Conservation (phyloP, 2,888 invertebrate species). For the Steinernema hermaphroditum region DNA sequence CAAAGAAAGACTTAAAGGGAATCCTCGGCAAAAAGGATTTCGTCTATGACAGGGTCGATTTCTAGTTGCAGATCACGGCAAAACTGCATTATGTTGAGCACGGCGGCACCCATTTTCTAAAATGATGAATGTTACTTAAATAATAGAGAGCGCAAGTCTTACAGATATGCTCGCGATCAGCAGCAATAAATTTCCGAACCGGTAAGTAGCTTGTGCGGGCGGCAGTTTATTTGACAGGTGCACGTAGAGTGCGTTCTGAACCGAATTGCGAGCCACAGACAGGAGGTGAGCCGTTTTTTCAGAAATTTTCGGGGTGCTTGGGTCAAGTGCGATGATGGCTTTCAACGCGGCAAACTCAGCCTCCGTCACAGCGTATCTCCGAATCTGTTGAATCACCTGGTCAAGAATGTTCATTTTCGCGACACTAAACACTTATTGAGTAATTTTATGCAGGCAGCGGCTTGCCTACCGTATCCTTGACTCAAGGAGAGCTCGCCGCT, state of each 20-base stretch:
- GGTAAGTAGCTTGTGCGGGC: constrained; percentile 48
- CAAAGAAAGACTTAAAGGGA: constrained; percentile 22
- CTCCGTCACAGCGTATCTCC: constrained; percentile 42
- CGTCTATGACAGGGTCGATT: constrained; percentile 19
- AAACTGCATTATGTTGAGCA: constrained; percentile 43
- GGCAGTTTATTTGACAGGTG: constrained; percentile 45
- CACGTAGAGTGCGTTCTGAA: constrained; percentile 59
- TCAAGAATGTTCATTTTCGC: constrained; percentile 46
- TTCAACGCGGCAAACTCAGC: constrained; percentile 60
- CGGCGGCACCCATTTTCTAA: constrained; percentile 53
- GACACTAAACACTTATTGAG: constrained; percentile 32
- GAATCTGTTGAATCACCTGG: constrained; percentile 43
- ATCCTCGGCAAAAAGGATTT: constrained; percentile 7
- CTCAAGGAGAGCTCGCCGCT: constrained; percentile 26
- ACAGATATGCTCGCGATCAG: constrained; percentile 59
- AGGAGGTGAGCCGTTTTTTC: constrained; percentile 39
- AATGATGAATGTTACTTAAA: constrained; percentile 35
- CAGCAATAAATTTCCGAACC: constrained; percentile 59
- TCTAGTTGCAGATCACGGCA: constrained; percentile 28
- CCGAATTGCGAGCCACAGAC: constrained; percentile 53
- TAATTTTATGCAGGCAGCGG: neutral
- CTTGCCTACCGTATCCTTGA: constrained; percentile 35
- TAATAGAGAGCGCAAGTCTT: constrained; percentile 28
- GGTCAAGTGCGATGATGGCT: constrained; percentile 63
- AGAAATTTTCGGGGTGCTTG: constrained; percentile 51